Conservation (phyloP, 2,113 vertebrate genomes). For the Chaetodon auriga region DNA sequence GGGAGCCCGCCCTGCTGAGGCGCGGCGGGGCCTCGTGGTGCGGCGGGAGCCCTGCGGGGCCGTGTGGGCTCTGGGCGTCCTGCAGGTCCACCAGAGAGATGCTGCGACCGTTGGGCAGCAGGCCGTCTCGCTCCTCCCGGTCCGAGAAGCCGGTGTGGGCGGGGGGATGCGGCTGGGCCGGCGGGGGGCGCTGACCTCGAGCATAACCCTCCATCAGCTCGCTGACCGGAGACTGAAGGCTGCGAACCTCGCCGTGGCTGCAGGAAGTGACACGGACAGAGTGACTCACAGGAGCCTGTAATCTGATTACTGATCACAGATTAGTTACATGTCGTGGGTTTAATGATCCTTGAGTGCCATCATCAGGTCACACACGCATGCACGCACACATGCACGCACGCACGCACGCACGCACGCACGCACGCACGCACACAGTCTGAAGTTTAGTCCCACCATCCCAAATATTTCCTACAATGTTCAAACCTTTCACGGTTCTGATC, state of each 20-base stretch:
- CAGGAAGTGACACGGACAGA: slow-evolving; percentile 7
- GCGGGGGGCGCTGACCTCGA: slow-evolving; percentile 85
- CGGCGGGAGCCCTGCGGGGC: slow-evolving; percentile 66
- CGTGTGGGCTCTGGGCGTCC: slow-evolving; percentile 83
- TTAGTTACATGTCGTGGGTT: too few relatives aligned
- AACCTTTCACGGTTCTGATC: not conserved
- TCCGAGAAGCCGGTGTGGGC: slow-evolving; percentile 88
- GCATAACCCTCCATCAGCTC: slow-evolving; percentile 85
- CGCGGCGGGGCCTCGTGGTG: slow-evolving; percentile 86
- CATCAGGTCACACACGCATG: too few relatives aligned
- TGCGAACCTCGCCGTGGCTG: slow-evolving; percentile 86
- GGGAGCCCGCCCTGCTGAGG: slow-evolving; percentile 87
- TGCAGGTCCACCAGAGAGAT: slow-evolving; percentile 96
- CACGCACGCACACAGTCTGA: too few relatives aligned
- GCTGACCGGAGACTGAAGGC: slow-evolving; percentile 86
- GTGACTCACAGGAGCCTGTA: not conserved
- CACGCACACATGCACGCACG: too few relatives aligned
- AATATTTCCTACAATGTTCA: too few relatives aligned
- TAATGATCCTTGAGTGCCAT: too few relatives aligned
- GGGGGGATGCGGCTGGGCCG: slow-evolving; percentile 88
- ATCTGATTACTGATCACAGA: not conserved
- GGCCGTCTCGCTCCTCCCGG: slow-evolving; percentile 87
- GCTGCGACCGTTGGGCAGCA: slow-evolving; percentile 90
- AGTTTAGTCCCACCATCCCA: too few relatives aligned
- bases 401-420: too few relatives aligned